Percentiles rank a stretch among this genome's conserved stretches.
Conservation (phyloP, 1,140 invertebrate genomes). For the Polyergus mexicanus region DNA sequence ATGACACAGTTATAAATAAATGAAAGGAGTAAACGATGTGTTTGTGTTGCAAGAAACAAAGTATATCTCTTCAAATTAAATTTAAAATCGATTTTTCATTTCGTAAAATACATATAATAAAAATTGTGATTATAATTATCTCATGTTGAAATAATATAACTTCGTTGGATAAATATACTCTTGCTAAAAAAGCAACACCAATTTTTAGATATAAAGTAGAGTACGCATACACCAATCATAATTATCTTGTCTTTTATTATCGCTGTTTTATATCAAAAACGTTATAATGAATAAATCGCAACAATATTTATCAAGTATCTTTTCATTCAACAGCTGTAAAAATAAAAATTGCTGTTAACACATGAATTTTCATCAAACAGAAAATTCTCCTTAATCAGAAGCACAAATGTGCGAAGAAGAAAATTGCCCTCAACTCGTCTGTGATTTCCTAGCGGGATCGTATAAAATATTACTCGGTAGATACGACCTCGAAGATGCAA, state of each 20-base stretch:
- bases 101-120: neutral
- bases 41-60: neutral
- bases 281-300: neutral
- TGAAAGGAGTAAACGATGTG: conserved; percentile 5
- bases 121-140: neutral
- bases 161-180: neutral
- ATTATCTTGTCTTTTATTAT: neutral
- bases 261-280: neutral
- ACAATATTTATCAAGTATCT: neutral
- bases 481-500: conserved; percentile 60
- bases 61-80: neutral
- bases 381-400: neutral
- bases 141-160: neutral
- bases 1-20: conserved; percentile 22
- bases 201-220: too few species aligned
- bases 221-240: neutral
- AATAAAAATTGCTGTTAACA: conserved; percentile 2
- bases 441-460: conserved; percentile 71
- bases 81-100: neutral
- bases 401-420: conserved; percentile 9
- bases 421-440: conserved; percentile 58
- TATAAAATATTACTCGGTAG: conserved; percentile 49
- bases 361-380: conserved; percentile 32
- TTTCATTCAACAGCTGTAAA: neutral
- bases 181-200: too few species aligned